phyloP scores from a whole-genome alignment of 2,888 invertebrate genomes.

The Conistra vaccinii region DNA sequence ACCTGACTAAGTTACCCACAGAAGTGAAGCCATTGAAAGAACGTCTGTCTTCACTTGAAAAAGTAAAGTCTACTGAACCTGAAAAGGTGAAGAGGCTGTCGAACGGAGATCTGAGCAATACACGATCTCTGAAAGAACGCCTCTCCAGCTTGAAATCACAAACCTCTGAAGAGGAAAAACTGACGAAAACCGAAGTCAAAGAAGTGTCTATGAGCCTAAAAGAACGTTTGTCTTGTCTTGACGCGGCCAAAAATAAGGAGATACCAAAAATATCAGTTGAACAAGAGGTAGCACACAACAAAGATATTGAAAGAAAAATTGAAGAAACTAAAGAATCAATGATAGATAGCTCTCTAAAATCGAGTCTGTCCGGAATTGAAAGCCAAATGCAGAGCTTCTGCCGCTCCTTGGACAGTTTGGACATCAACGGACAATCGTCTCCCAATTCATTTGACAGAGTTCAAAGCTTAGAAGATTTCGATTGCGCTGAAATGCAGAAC shows the following conservation, averaged over 20 bases:
- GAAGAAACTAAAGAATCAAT: conserved; percentile 77
- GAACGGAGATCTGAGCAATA: conserved; percentile 85
- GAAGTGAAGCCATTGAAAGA: conserved; percentile 92
- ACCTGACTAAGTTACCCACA: conserved; percentile 88
- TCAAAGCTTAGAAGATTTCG: conserved; percentile 92
- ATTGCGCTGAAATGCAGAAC: conserved; percentile 91
- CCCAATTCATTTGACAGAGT: conserved; percentile 91
- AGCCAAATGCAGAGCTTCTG: conserved; percentile 92
- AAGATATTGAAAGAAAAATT: conserved; percentile 76
- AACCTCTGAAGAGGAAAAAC: conserved; percentile 84
- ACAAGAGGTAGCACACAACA: conserved; percentile 77
- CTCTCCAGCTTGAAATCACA: conserved; percentile 87
- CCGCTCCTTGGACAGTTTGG: conserved; percentile 92
- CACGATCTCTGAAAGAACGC: conserved; percentile 87
- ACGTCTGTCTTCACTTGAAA: conserved; percentile 92
- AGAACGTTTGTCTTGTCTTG: conserved; percentile 88
- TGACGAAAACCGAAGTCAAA: conserved; percentile 84
- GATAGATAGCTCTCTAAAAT: conserved; percentile 81
- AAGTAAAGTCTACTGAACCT: conserved; percentile 87
- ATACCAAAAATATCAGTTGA: conserved; percentile 85
- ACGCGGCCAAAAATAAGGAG: conserved; percentile 88
- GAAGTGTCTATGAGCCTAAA: conserved; percentile 89
- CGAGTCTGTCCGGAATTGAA: conserved; percentile 85
- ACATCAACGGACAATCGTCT: conserved; percentile 90
- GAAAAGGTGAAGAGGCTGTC: conserved; percentile 87